Conservation (phyloP, 2,888 invertebrate species). For the Eupithecia pulchellata region DNA sequence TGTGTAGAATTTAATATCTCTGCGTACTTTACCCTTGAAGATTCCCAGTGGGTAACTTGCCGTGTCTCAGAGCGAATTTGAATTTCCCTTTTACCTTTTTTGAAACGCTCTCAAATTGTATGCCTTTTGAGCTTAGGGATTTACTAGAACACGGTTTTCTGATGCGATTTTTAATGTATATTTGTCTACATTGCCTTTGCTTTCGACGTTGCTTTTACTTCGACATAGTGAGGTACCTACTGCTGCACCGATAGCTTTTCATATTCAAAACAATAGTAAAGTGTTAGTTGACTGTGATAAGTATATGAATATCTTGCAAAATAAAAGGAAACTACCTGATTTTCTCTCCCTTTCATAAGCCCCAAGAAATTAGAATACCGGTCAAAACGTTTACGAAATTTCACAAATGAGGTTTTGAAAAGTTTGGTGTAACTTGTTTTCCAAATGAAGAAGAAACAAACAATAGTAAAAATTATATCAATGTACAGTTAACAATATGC, state of each 20-base stretch:
- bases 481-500: not conserved
- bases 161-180: conserved; percentile 17
- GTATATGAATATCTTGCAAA: no score
- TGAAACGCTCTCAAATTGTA: conserved; percentile 43
- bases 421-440: not conserved
- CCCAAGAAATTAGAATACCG: no score
- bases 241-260: not conserved
- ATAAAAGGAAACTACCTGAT: no score
- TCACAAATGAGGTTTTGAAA: not conserved
- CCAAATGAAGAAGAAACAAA: no score
- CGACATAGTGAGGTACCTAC: not conserved
- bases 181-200: conserved; percentile 6
- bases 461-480: not conserved
- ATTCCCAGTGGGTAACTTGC: conserved; percentile 54
- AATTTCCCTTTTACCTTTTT: conserved; percentile 51
- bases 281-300: not conserved
- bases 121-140: conserved; percentile 49
- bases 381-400: no score
- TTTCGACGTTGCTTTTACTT: not conserved
- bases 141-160: conserved; percentile 11
- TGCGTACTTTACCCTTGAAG: conserved; percentile 33
- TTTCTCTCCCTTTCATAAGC: no score
- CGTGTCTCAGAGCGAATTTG: conserved; percentile 57
- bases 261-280: not conserved
- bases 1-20: conserved; percentile 15